phyloP scores from a whole-genome alignment of 2,797 vertebrate species.

The Loriculus beryllinus region DNA sequence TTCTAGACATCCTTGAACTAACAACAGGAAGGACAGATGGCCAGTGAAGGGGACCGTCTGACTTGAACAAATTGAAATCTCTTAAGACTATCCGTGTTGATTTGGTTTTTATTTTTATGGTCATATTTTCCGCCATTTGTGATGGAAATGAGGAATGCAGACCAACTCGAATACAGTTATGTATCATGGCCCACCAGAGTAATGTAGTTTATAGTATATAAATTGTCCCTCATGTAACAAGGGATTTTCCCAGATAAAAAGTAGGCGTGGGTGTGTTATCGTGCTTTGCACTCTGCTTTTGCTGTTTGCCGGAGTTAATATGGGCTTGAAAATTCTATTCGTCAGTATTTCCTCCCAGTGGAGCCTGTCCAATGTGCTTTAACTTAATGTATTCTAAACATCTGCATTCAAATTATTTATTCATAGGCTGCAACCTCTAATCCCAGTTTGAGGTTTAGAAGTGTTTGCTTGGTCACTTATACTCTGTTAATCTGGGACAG shows the following conservation, averaged over 20 bases:
- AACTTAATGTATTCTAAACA: constrained; percentile 77
- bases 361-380: constrained; percentile 53
- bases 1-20: background rate
- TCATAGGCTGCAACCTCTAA: constrained; percentile 71
- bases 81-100: background rate
- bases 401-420: constrained; percentile 79
- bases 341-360: constrained; percentile 65
- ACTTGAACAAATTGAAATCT: constrained; percentile 22
- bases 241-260: constrained; percentile 20
- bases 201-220: background rate
- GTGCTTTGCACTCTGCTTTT: constrained; percentile 56
- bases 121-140: background rate
- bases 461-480: constrained; percentile 67
- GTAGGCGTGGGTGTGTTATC: constrained; percentile 54
- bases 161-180: background rate
- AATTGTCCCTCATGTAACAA: background rate
- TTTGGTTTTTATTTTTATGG: background rate
- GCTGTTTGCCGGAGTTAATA: constrained; percentile 77
- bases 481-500: constrained; percentile 28
- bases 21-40: constrained; percentile 38
- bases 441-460: constrained; percentile 63
- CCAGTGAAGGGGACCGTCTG: background rate
- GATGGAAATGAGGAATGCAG: background rate
- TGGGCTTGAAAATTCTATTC: constrained; percentile 75
- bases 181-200: background rate